Percentiles rank a stretch among this genome's conserved stretches.
Conservation (phyloP, 2,888 invertebrate species). For the Tridacna crocea region DNA sequence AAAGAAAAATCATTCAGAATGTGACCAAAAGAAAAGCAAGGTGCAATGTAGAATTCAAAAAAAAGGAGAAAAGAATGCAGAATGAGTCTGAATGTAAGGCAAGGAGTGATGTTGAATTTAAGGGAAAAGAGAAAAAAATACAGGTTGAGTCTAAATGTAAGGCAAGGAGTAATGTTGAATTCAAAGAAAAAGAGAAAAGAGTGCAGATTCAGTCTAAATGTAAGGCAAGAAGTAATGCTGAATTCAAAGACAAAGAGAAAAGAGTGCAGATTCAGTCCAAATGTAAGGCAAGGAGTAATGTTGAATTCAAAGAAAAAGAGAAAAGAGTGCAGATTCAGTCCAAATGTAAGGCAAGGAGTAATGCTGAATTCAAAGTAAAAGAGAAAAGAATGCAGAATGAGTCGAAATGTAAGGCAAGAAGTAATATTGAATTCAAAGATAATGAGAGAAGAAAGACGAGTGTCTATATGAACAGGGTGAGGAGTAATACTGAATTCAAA, state of each 20-base stretch:
- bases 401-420: conserved; percentile 27
- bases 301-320: neutral
- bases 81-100: neutral
- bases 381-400: conserved; percentile 17
- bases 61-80: neutral
- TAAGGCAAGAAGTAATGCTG: neutral
- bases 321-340: neutral
- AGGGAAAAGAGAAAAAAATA: neutral
- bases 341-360: conserved; percentile 9
- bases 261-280: neutral
- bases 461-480: neutral
- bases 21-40: neutral
- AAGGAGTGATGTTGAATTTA: neutral
- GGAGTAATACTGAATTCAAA: neutral
- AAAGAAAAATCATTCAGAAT: neutral
- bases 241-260: conserved; percentile 3
- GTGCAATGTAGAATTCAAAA: neutral
- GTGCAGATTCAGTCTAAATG: neutral
- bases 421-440: neutral
- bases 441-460: neutral
- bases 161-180: neutral
- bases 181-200: too few species aligned
- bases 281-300: neutral
- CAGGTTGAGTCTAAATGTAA: neutral
- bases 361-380: conserved; percentile 18